Conservation (phyloP, 2,797 vertebrate species). For the Characodon lateralis region DNA sequence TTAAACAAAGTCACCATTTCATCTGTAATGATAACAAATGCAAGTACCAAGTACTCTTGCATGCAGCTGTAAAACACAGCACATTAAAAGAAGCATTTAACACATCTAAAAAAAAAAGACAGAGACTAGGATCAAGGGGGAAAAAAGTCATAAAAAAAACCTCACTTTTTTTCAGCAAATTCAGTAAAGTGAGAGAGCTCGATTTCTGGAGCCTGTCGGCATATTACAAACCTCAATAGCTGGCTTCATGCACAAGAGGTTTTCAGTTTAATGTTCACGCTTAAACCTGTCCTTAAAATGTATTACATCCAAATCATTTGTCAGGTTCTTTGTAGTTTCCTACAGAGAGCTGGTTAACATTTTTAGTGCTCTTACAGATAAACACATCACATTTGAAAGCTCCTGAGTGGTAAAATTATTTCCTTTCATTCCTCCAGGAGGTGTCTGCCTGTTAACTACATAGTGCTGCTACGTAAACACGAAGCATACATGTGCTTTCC, state of each 20-base stretch:
- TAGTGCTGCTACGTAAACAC: not conserved
- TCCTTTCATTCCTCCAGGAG: slow-evolving; percentile 23
- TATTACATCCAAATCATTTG: slow-evolving; percentile 6
- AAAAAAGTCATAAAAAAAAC: not conserved
- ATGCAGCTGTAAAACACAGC: slow-evolving; percentile 41
- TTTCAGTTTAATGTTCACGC: slow-evolving; percentile 11
- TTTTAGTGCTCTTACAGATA: slow-evolving; percentile 14
- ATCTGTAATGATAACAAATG: slow-evolving; percentile 27
- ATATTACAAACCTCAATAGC: not conserved
- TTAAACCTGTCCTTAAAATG: not conserved
- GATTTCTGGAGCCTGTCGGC: slow-evolving; percentile 2
- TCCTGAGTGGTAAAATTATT: slow-evolving; percentile 1
- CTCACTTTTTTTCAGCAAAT: not conserved
- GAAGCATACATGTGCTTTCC: not conserved
- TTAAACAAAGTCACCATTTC: slow-evolving; percentile 28
- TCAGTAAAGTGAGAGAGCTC: not conserved
- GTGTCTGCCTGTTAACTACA: not conserved
- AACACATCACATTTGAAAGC: slow-evolving; percentile 5
- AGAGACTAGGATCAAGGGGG: slow-evolving; percentile 27
- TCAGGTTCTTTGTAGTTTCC: not conserved
- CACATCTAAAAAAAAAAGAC: slow-evolving; percentile 52
- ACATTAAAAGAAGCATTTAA: slow-evolving; percentile 17
- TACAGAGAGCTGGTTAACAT: slow-evolving; percentile 11
- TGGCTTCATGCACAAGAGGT: not conserved
- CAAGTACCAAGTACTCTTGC: slow-evolving; percentile 39